phyloP scores from a whole-genome alignment of 1,140 invertebrate genomes.

The Chrysopa pallens region DNA sequence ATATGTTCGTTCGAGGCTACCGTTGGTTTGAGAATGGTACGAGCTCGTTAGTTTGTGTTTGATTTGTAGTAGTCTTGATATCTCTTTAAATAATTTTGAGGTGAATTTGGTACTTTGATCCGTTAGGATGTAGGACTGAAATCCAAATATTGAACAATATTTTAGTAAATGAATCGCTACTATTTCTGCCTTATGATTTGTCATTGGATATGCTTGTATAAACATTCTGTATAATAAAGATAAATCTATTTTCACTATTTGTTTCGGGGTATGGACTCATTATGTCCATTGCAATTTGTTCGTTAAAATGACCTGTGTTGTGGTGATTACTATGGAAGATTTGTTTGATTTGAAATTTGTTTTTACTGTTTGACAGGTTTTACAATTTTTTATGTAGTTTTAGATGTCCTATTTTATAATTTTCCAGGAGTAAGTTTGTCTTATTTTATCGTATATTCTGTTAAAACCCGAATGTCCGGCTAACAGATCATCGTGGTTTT shows the following conservation, averaged over 20 bases:
- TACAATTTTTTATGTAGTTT: conserved; percentile 2
- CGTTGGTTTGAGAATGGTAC: conserved; percentile 18
- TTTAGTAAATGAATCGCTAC: conserved; percentile 11
- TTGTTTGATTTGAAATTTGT: conserved; percentile 4
- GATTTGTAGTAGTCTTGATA: conserved; percentile 12
- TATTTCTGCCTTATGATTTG: conserved; percentile 14
- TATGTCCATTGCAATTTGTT: conserved; percentile 12
- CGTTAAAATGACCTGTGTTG: conserved; percentile 7
- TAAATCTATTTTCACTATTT: too few relatives aligned
- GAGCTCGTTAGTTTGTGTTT: conserved; percentile 9
- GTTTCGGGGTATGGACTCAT: too few relatives aligned
- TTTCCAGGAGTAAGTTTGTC: conserved; percentile 1
- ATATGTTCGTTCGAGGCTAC: conserved; percentile 17
- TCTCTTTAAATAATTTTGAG: conserved; percentile 9
- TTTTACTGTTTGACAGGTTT: conserved; percentile 2
- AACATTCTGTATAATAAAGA: conserved; percentile 14
- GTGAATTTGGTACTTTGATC: conserved; percentile 19
- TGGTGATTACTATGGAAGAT: conserved; percentile 9
- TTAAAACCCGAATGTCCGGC: not conserved
- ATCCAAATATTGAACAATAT: conserved; percentile 14
- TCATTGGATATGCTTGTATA: conserved; percentile 11
- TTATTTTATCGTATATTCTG: conserved; percentile 1
- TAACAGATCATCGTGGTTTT: not conserved
- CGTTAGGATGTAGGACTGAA: conserved; percentile 14
- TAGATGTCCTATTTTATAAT: conserved; percentile 1